Conservation (phyloP, 2,113 vertebrate genomes). For the Cepphus grylle region DNA sequence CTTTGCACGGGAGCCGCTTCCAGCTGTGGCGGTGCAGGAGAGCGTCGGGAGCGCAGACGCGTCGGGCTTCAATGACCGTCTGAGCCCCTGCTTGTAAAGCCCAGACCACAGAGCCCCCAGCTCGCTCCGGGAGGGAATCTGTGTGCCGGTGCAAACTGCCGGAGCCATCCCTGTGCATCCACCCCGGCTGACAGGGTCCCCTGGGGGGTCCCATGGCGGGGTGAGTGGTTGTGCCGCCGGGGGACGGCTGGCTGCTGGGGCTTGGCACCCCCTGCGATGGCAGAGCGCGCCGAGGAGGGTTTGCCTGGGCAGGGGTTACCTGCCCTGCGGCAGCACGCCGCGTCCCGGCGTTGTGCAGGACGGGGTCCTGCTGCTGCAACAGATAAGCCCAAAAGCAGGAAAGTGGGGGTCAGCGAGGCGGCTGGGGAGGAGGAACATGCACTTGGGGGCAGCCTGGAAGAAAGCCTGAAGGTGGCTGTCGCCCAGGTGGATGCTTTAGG, state of each 20-base stretch:
- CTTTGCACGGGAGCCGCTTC: not conserved
- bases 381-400: not conserved
- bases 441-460: not conserved
- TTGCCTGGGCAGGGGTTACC: not conserved
- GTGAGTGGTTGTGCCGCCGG: not conserved
- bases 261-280: not conserved
- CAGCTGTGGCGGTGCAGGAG: not conserved
- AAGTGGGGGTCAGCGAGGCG: no score
- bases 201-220: accelerated
- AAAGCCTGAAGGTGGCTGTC: no score
- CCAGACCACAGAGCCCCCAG: not conserved
- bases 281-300: not conserved
- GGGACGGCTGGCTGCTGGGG: not conserved
- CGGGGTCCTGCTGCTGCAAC: not conserved
- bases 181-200: accelerated
- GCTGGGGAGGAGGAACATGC: not conserved
- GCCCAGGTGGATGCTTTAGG: not conserved
- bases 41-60: not conserved
- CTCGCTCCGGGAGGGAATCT: accelerated
- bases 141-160: accelerated
- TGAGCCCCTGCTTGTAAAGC: not conserved
- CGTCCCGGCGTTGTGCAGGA: not conserved
- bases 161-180: accelerated
- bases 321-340: not conserved
- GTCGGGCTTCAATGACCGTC: not conserved